Conservation (phyloP, 2,797 vertebrate genomes). For the Dryobates pubescens region DNA sequence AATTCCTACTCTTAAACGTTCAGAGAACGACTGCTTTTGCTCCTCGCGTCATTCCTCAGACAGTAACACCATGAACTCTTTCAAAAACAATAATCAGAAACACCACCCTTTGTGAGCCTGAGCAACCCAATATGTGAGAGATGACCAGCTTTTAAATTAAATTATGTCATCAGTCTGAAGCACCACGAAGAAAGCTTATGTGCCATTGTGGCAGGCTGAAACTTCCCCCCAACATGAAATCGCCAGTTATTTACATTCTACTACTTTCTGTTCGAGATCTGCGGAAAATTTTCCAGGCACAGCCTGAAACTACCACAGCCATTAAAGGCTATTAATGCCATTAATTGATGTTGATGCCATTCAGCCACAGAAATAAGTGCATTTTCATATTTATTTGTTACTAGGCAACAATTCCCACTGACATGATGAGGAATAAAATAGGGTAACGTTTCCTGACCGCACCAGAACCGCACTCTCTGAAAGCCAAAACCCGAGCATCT, state of each 20-base stretch:
- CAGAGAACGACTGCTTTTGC: not conserved
- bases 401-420: not conserved
- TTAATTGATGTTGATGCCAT: not conserved
- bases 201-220: not conserved
- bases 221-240: too few species aligned
- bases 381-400: not conserved
- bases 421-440: not conserved
- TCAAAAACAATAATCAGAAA: not conserved
- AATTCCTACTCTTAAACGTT: not conserved
- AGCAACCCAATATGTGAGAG: not conserved
- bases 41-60: not conserved
- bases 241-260: too few species aligned
- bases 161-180: not conserved
- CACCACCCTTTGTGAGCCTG: not conserved
- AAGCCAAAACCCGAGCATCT: constrained; percentile 3
- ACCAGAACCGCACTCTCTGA: not conserved
- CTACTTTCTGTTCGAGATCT: too few species aligned
- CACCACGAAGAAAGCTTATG: not conserved
- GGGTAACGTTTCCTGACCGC: not conserved
- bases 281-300: too few species aligned
- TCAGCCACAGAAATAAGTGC: not conserved
- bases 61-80: not conserved
- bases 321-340: not conserved
- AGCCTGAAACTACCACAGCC: too few species aligned
- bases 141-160: not conserved